Percentiles rank a stretch among this genome's conserved stretches.
Evolutionary conservation across 2,888 invertebrate species (phyloP).

Genomic region (Neoascia interrupta): DNA sequence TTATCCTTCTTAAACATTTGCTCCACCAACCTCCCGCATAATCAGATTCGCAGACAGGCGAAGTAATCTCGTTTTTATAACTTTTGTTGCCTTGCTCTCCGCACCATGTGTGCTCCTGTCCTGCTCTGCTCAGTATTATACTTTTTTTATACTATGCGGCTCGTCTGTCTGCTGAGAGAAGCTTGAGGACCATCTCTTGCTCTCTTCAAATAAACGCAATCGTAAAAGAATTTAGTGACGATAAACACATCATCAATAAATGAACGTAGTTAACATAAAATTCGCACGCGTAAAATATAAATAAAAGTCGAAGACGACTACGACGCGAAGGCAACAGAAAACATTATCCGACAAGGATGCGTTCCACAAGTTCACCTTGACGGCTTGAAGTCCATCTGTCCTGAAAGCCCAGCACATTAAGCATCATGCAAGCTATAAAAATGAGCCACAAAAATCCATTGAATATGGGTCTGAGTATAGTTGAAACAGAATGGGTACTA

Average conservation of each 20-base stretch:
- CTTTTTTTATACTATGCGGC: neutral
- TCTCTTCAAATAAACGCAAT: constrained; percentile 71
- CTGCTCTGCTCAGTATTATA: neutral
- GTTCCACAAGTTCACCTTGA: no score
- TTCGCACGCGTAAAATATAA: constrained; percentile 68
- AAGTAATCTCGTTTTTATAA: constrained; percentile 65
- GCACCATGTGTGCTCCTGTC: no score
- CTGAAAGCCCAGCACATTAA: constrained; percentile 39
- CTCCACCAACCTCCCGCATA: constrained; percentile 22
- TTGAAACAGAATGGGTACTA: neutral
- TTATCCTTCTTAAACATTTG: constrained; percentile 55
- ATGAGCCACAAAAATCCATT: constrained; percentile 64
- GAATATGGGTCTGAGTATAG: no score
- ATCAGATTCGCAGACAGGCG: constrained; percentile 52
- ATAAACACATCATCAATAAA: constrained; percentile 78
- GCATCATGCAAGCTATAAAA: constrained; percentile 56
- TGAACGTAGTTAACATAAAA: constrained; percentile 69
- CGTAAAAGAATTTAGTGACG: constrained; percentile 78
- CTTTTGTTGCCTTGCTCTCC: neutral
- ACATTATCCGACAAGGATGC: constrained; percentile 43
- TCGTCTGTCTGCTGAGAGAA: constrained; percentile 21
- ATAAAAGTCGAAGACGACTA: constrained; percentile 30
- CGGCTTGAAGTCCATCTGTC: constrained; percentile 59
- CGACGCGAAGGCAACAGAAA: neutral
- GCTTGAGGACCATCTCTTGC: neutral